Evolutionary conservation across 2,888 invertebrate species (phyloP), one percentile per base, ranked within the genome.

Genomic region (Trichopoda pennipes): DNA sequence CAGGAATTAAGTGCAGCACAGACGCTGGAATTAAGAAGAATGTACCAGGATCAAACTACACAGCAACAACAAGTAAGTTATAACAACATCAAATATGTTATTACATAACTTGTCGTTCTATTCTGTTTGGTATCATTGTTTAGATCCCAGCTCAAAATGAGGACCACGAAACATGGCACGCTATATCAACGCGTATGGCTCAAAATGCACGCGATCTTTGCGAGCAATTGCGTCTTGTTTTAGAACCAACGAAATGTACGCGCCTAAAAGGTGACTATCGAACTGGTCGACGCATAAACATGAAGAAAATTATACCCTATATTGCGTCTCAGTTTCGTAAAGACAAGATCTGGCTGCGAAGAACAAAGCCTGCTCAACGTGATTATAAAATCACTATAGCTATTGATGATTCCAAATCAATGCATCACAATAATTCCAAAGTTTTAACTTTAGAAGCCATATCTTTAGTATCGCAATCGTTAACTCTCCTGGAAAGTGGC

Each of bases 311-410:
- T 72, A 98, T 99, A 88, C 97, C 99, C 0, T 99, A 99, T 92
- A 98, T 99, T 85, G 99, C 99, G 19, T 99, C 99, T 81, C 97
- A 99, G 91, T 99, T 99, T 92, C 94, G 99, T 56, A 99, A 99
- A 90, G 99, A 99, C 90, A 98, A 99, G 91, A 99, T 99, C 88
- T 99, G 99, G 99, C 90, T 99, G 87, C 93, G 99, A 16, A 93
- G 99, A 72, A 99, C 98, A 0, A 98, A 98, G 90, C 98, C 98
- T 0, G 97, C 97, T 0, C 97, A 98, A 88, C 93, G 99, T 61
- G 96, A 99, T 86, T 99, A 99, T 91, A 98, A 98, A 91, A 97
- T 99, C 63, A 94, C 98, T 21, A 93, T 99, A 56, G 99, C 99
- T 0, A 94, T 99, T 8, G 99, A 99, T 90, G 99, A 99, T 90